phyloP scores from a whole-genome alignment of 2,797 vertebrate species.

The Nasua narica region DNA sequence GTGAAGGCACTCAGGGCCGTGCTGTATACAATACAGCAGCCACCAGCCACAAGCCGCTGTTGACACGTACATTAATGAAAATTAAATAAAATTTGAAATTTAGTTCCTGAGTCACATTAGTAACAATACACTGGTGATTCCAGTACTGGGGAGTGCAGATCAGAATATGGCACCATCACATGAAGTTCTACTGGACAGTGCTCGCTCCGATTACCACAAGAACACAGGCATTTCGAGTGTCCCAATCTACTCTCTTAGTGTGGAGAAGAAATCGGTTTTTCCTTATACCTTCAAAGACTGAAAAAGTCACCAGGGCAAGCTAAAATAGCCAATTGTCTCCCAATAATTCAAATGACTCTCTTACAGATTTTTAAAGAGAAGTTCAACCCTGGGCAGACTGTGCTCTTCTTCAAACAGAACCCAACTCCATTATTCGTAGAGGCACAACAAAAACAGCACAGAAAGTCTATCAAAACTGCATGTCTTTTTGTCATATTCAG shows the following conservation, averaged over 20 bases:
- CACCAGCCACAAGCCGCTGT: neutral
- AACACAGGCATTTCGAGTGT: neutral
- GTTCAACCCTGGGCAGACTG: neutral
- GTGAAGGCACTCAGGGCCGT: neutral
- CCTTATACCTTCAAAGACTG: neutral
- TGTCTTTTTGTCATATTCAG: neutral
- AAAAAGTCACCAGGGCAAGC: neutral
- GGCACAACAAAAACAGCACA: neutral
- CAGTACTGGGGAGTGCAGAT: neutral
- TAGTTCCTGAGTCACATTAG: neutral
- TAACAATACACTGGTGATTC: neutral
- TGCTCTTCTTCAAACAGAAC: conserved; percentile 10
- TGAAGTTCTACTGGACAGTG: neutral
- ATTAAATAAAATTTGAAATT: neutral
- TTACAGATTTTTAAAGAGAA: neutral
- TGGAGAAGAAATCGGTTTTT: neutral
- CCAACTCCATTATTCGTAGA: neutral
- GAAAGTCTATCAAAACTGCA: neutral
- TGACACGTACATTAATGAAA: neutral
- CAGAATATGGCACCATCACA: neutral
- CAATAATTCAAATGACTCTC: neutral
- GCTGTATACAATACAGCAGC: neutral
- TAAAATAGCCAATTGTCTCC: neutral
- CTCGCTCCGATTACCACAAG: neutral
- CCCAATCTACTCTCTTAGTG: neutral